Evolutionary conservation across 2,113 vertebrate species (phyloP).

Genomic region (Australoheros scitulus): DNA sequence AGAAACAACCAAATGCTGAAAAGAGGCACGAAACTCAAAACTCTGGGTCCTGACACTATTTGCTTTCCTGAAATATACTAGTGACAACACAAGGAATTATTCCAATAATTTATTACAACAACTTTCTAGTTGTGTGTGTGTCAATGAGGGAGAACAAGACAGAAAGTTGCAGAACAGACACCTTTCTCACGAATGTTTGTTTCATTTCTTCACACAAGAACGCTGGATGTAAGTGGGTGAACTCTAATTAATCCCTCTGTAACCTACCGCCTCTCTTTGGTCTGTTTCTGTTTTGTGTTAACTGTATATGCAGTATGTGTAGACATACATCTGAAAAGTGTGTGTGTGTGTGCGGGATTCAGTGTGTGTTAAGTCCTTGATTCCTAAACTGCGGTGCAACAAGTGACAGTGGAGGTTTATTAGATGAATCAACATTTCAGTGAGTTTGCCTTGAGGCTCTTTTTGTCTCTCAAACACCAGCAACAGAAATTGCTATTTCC

Average conservation of each 20-base stretch:
- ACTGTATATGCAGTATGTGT: background rate
- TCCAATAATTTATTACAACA: background rate
- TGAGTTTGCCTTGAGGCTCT: background rate
- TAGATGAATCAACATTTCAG: constrained; percentile 24
- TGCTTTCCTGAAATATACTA: background rate
- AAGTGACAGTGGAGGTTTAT: constrained; percentile 11
- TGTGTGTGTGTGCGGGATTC: background rate
- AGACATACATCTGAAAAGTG: background rate
- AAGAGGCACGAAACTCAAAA: too few relatives aligned
- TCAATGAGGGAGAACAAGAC: background rate
- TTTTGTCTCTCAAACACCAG: background rate
- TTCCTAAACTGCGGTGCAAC: background rate
- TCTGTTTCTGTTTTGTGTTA: background rate
- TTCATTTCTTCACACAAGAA: background rate
- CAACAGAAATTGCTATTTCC: background rate
- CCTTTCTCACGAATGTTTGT: background rate
- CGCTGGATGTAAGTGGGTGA: background rate
- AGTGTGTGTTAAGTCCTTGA: background rate
- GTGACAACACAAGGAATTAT: background rate
- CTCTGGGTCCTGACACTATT: background rate
- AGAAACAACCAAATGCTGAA: too few relatives aligned
- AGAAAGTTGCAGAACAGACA: background rate
- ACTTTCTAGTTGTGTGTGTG: background rate
- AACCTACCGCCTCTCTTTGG: background rate
- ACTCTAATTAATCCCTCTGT: background rate